Conservation (phyloP, 2,888 invertebrate genomes). For the Phoenoteleia sp. region DNA sequence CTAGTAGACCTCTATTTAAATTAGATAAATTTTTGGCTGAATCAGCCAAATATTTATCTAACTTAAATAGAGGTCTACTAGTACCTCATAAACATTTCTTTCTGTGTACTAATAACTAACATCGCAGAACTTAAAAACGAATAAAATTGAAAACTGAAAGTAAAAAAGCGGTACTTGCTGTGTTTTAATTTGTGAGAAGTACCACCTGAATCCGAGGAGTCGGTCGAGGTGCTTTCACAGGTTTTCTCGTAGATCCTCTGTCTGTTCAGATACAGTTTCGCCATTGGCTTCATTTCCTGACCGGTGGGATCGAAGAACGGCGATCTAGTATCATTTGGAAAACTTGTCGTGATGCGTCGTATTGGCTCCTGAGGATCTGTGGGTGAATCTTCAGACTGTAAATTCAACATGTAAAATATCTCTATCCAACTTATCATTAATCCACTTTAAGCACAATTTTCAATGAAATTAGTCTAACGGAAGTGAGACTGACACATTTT, state of each 20-base stretch:
- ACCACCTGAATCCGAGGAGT: constrained; percentile 84
- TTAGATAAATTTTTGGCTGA: too few relatives aligned
- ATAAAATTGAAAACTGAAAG: constrained; percentile 15
- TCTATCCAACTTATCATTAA: constrained; percentile 49
- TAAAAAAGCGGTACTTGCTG: constrained; percentile 88
- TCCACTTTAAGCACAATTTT: constrained; percentile 4
- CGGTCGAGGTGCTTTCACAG: constrained; percentile 90
- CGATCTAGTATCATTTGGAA: constrained; percentile 96
- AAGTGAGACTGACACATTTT: too few relatives aligned
- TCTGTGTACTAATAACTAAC: too few relatives aligned
- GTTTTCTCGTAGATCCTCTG: constrained; percentile 92
- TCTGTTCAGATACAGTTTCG: constrained; percentile 92
- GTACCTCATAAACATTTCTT: too few relatives aligned
- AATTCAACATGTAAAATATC: constrained; percentile 63
- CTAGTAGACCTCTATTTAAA: too few relatives aligned
- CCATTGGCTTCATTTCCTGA: constrained; percentile 93
- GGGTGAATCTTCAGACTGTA: constrained; percentile 93
- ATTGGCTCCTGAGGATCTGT: constrained; percentile 94
- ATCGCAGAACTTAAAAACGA: background rate
- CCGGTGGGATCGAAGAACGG: constrained; percentile 95
- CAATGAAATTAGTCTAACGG: too few relatives aligned
- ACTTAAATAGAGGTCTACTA: too few relatives aligned
- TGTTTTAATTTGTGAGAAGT: constrained; percentile 88
- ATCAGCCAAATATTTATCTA: too few relatives aligned
- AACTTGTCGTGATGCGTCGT: constrained; percentile 95